Evolutionary conservation across 2,888 invertebrate genomes (phyloP), one percentile per base, ranked within the genome.

Genomic region (Calliopum simillimum): DNA sequence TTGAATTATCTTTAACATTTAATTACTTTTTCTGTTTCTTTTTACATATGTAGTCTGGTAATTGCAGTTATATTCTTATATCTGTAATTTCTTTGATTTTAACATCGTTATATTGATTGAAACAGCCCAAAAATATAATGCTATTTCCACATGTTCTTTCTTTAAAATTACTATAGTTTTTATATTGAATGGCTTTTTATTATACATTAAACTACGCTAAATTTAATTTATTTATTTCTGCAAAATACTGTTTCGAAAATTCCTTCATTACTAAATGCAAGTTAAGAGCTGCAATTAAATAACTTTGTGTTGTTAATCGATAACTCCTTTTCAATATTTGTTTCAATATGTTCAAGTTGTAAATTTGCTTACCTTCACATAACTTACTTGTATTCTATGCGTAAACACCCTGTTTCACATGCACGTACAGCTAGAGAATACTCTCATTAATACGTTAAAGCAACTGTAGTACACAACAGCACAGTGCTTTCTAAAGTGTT

Each of bases 211-310:
- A 33, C 16, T 33, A 14, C 4, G 23, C 13, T 41, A n/a, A 47
- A 25, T 6, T 25, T 56, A 25, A 14, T 56, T 56, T 23, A 23
- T 25, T 56, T 56, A 23, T 33, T 41, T n/a, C 11, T 41, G 6
- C 43, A 44, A 55, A 43, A 53, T 55, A 65, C 43, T 21, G 55
- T 33, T 13, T 19, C 55, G 23, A 23, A 55, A 55, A 65, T 43
- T 55, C 43, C 65, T 44, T n/a, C 33, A 8, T 43, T 21, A 55
- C 44, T 51, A 63, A 63, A 63, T 63, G 63, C 63, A 51, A 33
- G 25, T 63, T 43, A 33, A 14, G 19, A 23, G 14, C 33, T 33
- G 33, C 33, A 33, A 33, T 33, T 33, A 8, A 33, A 33, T 33
- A 33, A 33, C 33, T 8, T 33, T 33, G n/a, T n/a, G n/a, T 33